Evolutionary conservation across 2,888 invertebrate genomes (phyloP).

Genomic region (Theodoxus fluviatilis): DNA sequence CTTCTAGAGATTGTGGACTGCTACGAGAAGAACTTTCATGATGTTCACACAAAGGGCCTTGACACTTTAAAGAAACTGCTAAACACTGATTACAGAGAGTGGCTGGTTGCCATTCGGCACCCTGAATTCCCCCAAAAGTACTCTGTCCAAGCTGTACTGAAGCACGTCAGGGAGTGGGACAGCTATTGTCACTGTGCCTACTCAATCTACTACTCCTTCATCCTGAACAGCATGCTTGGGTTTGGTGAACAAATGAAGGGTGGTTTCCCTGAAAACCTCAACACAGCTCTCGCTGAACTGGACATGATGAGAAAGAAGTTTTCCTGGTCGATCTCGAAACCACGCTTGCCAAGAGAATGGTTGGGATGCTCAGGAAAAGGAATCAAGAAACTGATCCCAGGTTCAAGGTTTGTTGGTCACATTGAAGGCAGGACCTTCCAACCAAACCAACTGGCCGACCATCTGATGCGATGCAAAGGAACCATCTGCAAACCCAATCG

Average conservation of each 20-base stretch:
- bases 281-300: slow-evolving; percentile 31
- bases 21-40: slow-evolving; percentile 36
- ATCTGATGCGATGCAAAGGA: slow-evolving; percentile 20
- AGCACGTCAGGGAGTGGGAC: slow-evolving; percentile 36
- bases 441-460: not conserved
- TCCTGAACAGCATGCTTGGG: slow-evolving; percentile 38
- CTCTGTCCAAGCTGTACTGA: slow-evolving; percentile 34
- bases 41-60: slow-evolving; percentile 27
- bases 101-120: slow-evolving; percentile 40
- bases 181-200: slow-evolving; percentile 31
- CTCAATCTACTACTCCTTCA: slow-evolving; percentile 37
- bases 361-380: slow-evolving; percentile 29
- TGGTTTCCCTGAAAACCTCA: slow-evolving; percentile 35
- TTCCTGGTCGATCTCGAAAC: slow-evolving; percentile 30
- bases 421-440: not conserved
- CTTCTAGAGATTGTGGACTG: slow-evolving; percentile 32
- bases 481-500: slow-evolving; percentile 21
- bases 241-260: slow-evolving; percentile 29
- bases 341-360: slow-evolving; percentile 40
- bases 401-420: not conserved
- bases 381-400: slow-evolving; percentile 11
- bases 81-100: slow-evolving; percentile 38
- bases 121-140: slow-evolving; percentile 29
- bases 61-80: slow-evolving; percentile 29
- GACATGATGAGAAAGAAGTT: slow-evolving; percentile 33